Evolutionary conservation across 2,888 invertebrate genomes (phyloP), one percentile per base, ranked within the genome.

Genomic region (Troides aeacus): DNA sequence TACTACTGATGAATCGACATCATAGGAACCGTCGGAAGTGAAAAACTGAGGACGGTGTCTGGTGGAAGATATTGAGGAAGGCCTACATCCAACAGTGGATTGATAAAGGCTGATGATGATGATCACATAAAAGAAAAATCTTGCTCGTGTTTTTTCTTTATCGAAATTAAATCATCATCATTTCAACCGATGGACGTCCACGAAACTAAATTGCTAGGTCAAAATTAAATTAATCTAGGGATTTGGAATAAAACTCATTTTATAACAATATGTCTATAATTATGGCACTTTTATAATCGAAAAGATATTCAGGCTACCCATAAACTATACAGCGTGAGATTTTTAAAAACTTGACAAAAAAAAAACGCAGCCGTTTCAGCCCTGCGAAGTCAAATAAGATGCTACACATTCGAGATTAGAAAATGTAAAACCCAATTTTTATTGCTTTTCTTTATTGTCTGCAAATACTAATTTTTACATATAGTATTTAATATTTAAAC

Each of bases 221-320:
- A n/a, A 62, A 46, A 42, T 17, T 23, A 53, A 65, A 46, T 23
- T 18, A 65, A n/a, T 21, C 3, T 30, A 30, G 30, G 30, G 57
- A 53, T 61, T 62, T 23, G 8, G 66, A 81, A 81, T 80, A 77
- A 84, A 78, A 78, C 69, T 24, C 72, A 65, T 50, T 74, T 74
- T 82, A 83, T 84, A 86, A 86, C 86, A 86, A 86, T 84, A 78
- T 79, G 72, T 81, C 84, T 86, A 84, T 85, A 85, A 82, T 86
- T 85, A 86, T 86, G 86, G 87, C 86, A 86, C 86, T 86, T 86
- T 83, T 73, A 75, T 74, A 72, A 70, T 73, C 65, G 66, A 74
- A 74, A 73, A 68, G 70, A 72, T 58, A 23, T 62, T 66, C 62
- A 63, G 63, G 50, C 66, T 70, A 66, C 62, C 50, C 50, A 21